phyloP scores from a whole-genome alignment of 2,113 vertebrate genomes.

The Istiophorus platypterus region DNA sequence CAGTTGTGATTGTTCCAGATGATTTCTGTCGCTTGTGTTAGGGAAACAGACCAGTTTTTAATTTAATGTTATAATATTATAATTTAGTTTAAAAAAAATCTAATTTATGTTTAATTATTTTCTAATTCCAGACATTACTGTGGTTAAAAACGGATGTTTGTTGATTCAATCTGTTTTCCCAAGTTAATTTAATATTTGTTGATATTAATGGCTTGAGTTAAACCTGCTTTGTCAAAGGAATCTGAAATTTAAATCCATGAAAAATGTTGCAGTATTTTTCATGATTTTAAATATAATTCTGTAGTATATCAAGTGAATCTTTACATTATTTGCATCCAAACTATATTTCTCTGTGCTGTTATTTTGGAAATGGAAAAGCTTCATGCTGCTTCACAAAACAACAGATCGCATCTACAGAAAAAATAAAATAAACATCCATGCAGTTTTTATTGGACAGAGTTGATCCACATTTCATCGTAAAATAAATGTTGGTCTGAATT shows the following conservation, averaged over 20 bases:
- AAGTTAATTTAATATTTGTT: neutral
- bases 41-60: neutral
- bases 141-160: neutral
- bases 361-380: neutral
- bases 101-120: neutral
- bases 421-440: neutral
- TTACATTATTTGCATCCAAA: neutral
- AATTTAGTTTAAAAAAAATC: neutral
- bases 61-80: neutral
- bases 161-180: neutral
- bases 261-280: neutral
- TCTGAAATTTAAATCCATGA: neutral
- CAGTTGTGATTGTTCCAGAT: slow-evolving; percentile 42
- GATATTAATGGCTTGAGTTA: neutral
- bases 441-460: neutral
- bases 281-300: neutral
- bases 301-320: too few species aligned
- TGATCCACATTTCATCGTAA: neutral
- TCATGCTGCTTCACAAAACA: neutral
- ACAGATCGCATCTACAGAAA: neutral
- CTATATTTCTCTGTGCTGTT: neutral
- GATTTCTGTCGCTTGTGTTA: slow-evolving; percentile 25
- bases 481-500: too few species aligned
- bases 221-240: neutral
- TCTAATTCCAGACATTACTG: neutral